These are phyloP conservation scores for Vultur gryphus DNA, from an alignment of 2,797 vertebrate species.

Conservation along the genomic window DNA sequence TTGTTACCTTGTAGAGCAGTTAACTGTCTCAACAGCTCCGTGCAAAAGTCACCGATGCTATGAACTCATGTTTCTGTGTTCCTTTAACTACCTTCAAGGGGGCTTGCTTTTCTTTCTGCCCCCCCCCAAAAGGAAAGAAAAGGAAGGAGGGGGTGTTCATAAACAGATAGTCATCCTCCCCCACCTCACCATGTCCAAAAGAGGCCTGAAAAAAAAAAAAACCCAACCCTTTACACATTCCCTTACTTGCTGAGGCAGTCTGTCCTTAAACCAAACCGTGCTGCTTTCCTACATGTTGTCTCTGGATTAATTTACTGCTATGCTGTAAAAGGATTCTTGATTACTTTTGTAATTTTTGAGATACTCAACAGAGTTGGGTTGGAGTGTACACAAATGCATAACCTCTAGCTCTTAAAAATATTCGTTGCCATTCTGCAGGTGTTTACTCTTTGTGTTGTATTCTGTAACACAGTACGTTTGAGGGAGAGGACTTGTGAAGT, in stretches of 20 bases:
- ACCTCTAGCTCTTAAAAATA: background rate
- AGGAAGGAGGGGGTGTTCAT: background rate
- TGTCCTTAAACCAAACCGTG: background rate
- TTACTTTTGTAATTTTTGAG: background rate
- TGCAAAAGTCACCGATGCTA: background rate
- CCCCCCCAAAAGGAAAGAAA: background rate
- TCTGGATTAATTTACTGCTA: background rate
- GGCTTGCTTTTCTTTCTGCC: background rate
- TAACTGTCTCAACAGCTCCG: background rate
- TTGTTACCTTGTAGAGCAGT: background rate
- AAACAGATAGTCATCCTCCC: background rate
- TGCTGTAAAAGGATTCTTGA: background rate
- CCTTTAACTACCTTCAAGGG: background rate
- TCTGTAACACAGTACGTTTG: background rate
- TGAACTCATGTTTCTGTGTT: background rate
- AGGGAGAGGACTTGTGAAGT: background rate
- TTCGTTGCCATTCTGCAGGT: background rate
- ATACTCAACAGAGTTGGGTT: background rate
- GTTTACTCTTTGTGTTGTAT: background rate
- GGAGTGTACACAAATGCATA: background rate
- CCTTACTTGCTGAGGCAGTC: background rate
- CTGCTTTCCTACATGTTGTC: background rate
- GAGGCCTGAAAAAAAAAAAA: background rate
- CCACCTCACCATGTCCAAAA: background rate
- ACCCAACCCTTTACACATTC: background rate